Evolutionary conservation across 2,113 vertebrate species (phyloP), one percentile per base, ranked within the genome.

Genomic region (Mobula hypostoma): DNA sequence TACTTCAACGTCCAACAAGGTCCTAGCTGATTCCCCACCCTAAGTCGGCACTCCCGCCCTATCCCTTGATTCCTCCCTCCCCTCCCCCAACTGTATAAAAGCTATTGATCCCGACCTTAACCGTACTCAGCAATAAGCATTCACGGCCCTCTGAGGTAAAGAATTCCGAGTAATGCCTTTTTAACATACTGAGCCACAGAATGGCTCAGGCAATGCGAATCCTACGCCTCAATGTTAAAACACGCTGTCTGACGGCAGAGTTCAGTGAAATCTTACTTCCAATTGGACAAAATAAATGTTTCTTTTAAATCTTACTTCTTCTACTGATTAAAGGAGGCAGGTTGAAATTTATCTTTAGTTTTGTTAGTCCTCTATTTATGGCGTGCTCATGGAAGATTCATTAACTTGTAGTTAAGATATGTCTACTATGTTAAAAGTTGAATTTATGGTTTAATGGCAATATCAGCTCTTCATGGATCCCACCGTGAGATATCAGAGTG

Each of bases 341-440:
- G 63, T 36, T 66, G 85, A n/a, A 66, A 90, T 90, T 66, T 93
- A 93, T 93, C 91, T 76, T 93, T 27, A 74, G 70, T 72, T 93
- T 76, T 72, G 91, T 74, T 74, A 27, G 91, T 14, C 36, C 19
- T 74, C 36, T 72, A 74, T 56, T 27, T 72, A 48, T 14, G 40
- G 91, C 24, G 27, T 48, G 40, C 8, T 72, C 70, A 74, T 68
- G 40, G 91, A 74, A 93, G 91, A 93, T 93, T 93, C 91, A 93
- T 93, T 93, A 93, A 93, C 70, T 93, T 48, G 32, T 74, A 76
- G 91, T 56, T 48, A 93, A 74, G 36, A 93, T 74, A 56, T 7
- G 70, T 76, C 68, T 93, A 70, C 21, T 76, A 76, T 76, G 91
- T 93, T 93, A 93, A 93, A 93, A 76, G 91, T 93, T 93, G 66